Evolutionary conservation across 92 coral and sea anemone genomes (phyloP), one percentile per base, ranked within the genome.

Genomic region (Epizoanthus rinbou): DNA sequence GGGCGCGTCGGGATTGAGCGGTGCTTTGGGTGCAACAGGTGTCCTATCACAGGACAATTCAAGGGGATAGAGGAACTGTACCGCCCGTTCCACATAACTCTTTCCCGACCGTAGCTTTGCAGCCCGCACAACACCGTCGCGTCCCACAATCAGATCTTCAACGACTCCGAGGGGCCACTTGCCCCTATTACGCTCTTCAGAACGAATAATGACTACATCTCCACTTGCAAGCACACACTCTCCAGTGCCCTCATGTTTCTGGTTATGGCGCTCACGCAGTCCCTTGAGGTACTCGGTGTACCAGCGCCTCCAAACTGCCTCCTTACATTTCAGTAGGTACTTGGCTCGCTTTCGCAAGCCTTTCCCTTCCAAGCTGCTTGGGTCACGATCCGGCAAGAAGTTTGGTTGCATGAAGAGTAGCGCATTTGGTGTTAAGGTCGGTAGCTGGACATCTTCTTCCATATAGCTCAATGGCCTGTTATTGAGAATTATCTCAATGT

Each of bases 81-180:
- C 69, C 24, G 19, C 35, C 25, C 69, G 69, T 25, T 25, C 69
- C 11, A 10, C 7, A 18, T 25, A 64, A 64, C 24, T 64, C 69
- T 10, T 18, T 64, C 69, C 24, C 25, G 19, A 64, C 69, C 69
- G 11, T 25, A 58, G 64, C 25, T 68, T 43, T 43, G 50, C 50
- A 43, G 50, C 50, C 5, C 50, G 50, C 50, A 43, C 50, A 43
- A 43, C 11, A 43, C 50, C 50, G 50, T 43, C 50, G 50, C 50
- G 50, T 43, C 50, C 50, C 50, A 43, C 50, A 43, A 68, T 68
- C 73, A 68, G 47, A 13, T 68, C 75, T 5, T 50, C 43, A 21
- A 69, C 75, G 54, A 69, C 43, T 69, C 75, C 75, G 6, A 69
- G 75, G 19, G 75, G 53, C 75, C 75, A 69, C 22, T 53, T 69